Base-by-base conservation (phyloP, 2,888 invertebrate species). In the Oscheius sp. region DNA sequence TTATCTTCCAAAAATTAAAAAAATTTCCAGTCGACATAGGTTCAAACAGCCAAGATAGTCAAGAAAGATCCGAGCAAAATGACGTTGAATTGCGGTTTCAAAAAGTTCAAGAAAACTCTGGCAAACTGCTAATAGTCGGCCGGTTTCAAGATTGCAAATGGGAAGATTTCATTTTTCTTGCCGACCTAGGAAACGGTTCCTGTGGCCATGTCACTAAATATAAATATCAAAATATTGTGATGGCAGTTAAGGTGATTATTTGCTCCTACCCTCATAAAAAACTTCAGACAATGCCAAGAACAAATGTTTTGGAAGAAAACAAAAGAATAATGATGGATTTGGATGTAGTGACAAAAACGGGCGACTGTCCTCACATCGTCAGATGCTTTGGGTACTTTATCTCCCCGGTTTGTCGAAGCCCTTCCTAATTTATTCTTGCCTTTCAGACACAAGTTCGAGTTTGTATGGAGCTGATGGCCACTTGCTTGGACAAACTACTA, bases 381-480 rank as follows among this genome's bases (percentile, higher is more conserved):
- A 92, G 94, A 87, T 98, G 96, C 88, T 91, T 95, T 85, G 98
- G 98, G 46, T 96, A 95, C 89, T 96, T 98, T 89, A 95, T 98
- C 66, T 95, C 95, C 89, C 95, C 96, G 90, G 93, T 93, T 87
- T 84, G 83, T 63, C 1, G n/a, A n/a, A n/a, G n/a, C n/a, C 34
- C 57, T 34, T 4, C 3, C 50, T 46, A 15, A 23, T 23, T 50
- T 23, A 25, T 23, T 23, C 25, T 3, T 4, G 12, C 3, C 23
- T 29, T 65, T 39, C 78, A 88, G 88, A 83, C 83, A 0, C 96
- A 97, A 88, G 96, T 98, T 0, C 97, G 97, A 95, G 97, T 99
- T 87, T 98, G 97, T 88, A 99, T 98, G 98, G 98, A 98, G 89
- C 90, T 97, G 79, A 98, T 99, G 98, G 92, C 95, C 15, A 95